These are phyloP conservation scores for Dermatophagoides farinae DNA, from an alignment of 1,140 invertebrate species.

Conservation along the genomic window DNA sequence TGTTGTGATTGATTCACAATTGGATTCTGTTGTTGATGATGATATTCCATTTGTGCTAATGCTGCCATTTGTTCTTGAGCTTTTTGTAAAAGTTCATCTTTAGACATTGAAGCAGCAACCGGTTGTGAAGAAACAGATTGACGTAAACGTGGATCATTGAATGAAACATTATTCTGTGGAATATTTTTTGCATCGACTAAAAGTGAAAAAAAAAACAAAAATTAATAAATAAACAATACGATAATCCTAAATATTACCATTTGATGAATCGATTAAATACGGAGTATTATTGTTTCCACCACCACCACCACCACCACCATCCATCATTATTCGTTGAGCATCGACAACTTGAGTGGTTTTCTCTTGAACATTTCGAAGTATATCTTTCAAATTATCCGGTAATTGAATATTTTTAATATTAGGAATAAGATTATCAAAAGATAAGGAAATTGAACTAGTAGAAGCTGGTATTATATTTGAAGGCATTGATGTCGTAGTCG, in stretches of 20 bases:
- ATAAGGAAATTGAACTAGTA: neutral
- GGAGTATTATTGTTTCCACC: neutral
- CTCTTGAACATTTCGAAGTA: neutral
- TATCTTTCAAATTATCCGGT: slow-evolving; percentile 4
- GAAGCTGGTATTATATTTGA: neutral
- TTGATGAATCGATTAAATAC: neutral
- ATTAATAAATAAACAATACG: neutral
- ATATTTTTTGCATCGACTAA: neutral
- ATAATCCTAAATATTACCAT: neutral
- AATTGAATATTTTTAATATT: slow-evolving; percentile 8
- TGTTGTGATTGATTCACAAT: neutral
- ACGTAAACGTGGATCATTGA: neutral
- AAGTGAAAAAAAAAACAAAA: neutral
- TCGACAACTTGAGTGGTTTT: neutral
- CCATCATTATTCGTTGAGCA: neutral
- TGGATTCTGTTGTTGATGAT: too few species aligned
- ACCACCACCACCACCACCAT: neutral
- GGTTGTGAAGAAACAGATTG: neutral
- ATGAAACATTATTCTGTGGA: neutral
- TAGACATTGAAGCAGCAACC: neutral
- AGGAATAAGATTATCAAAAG: neutral
- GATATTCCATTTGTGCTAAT: neutral
- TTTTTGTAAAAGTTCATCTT: slow-evolving; percentile 5
- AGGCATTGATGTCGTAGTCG: neutral
- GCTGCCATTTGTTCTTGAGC: slow-evolving; percentile 10